Conservation (phyloP, 2,888 invertebrate species). For the Venusia cambrica region DNA sequence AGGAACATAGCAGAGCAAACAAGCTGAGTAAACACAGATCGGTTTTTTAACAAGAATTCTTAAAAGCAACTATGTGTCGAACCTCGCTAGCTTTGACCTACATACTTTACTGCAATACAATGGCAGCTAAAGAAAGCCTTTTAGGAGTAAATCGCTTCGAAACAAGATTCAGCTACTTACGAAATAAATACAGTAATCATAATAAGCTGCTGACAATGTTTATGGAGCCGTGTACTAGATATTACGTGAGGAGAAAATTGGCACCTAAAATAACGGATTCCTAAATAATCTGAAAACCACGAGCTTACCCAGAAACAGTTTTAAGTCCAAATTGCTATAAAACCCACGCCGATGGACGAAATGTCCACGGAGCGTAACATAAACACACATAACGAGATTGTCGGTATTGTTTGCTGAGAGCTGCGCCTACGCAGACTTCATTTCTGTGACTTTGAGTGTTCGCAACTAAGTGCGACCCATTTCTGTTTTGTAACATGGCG, state of each 20-base stretch:
- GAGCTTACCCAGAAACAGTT: constrained; percentile 54
- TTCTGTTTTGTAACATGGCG: constrained; percentile 13
- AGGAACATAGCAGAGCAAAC: constrained; percentile 49
- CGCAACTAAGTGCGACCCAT: constrained; percentile 21
- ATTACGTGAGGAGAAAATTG: constrained; percentile 33
- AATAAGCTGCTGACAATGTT: constrained; percentile 19
- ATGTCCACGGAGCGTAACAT: constrained; percentile 52
- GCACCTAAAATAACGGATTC: constrained; percentile 63
- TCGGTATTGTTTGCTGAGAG: constrained; percentile 37
- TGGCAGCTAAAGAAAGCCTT: constrained; percentile 6
- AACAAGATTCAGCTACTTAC: constrained; percentile 9
- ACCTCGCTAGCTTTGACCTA: constrained; percentile 24
- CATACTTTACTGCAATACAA: constrained; percentile 11
- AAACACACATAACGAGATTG: constrained; percentile 49
- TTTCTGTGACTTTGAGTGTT: constrained; percentile 24
- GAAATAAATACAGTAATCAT: constrained; percentile 19
- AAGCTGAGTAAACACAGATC: constrained; percentile 49
- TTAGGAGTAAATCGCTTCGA: constrained; percentile 9
- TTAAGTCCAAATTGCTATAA: constrained; percentile 49
- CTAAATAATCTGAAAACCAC: constrained; percentile 66
- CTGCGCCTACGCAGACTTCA: constrained; percentile 27
- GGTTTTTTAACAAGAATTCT: constrained; percentile 21
- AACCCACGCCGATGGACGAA: constrained; percentile 47
- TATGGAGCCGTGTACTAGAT: constrained; percentile 25
- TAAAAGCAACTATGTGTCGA: constrained; percentile 20